Evolutionary conservation across 92 coral and sea anemone genomes (phyloP), one percentile per base, ranked within the genome.

Genomic region (Zoanthus gigantus): DNA sequence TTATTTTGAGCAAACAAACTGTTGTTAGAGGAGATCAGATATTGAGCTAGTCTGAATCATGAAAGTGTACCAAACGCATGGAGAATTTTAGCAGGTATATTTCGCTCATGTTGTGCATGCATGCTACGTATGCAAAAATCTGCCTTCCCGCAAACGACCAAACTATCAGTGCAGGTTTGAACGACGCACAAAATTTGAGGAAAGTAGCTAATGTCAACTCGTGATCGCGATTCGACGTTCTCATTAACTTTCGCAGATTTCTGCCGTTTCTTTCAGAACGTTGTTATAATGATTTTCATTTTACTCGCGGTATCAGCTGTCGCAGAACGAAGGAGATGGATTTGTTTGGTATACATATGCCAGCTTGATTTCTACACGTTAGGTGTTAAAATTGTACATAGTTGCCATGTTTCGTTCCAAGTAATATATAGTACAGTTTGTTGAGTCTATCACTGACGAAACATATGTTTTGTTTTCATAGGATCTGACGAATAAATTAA

Each of bases 101-200:
- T 56, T 14, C 9, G 65, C 81, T 81, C 85, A 74, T 46, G 85
- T 81, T 81, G 75, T 81, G 85, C 85, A 81, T 81, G 46, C n/a
- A n/a, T n/a, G 5, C 45, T 66, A 47, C 74, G 65, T 81, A 81
- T 81, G 85, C 85, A 81, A 81, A 54, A 76, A 74, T 28, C 73
- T 7, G 42, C 45, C 85, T 5, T 63, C 74, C 58, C 31, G 72
- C 73, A 56, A 80, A 67, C 84, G 60, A 60, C 83, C 32, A 66
- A 81, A 81, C 74, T n/a, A 29, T 13, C 50, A 29, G 71, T 80
- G 45, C 74, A 6, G 14, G 72, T 47, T 81, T 81, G 74, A 46
- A 77, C 28, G 61, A 77, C 82, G 82, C 61, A 77, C 66, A 54
- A 0, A 14, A 46, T 8, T 81, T 63, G 18, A 79, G 47, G 15